Base-by-base conservation (phyloP, 92 coral and sea anemone species). In the Nematostella vectensis region DNA sequence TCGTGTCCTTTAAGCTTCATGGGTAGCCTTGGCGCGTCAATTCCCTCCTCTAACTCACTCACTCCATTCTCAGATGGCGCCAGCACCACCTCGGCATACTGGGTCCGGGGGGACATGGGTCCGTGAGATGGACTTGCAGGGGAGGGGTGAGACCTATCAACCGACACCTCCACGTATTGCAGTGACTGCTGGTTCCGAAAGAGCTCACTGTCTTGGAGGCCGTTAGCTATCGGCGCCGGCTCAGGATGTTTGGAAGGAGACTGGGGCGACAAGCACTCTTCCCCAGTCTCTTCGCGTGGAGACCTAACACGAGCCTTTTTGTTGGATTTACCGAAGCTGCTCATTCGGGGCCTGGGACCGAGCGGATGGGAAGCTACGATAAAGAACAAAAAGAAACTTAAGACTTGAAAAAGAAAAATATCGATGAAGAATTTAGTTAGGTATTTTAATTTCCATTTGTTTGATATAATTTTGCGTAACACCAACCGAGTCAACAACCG, bases 31-130 rank as follows among this genome's bases (percentile, higher is more conserved):
- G 94, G 94, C 2, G 67, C 50, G 4, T 65, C 40, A 6, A 33
- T 15, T 17, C 18, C 51, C 4, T 45, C 51, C 17, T 10, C 51
- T 17, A 9, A 11, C 23, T 45, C 51, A 4, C 55, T 48, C 8
- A 48, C 54, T 36, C 75, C 82, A 40, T 59, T 45, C 4, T 11
- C 51, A 11, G 11, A 9, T 6, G 88, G 51, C 18, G 51, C 88
- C 22, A 93, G 37, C 23, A 77, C 82, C 17, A 93, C 93, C 42
- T 87, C 99, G 0, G 88, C 88, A 50, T 93, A 93, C 11, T 82
- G 85, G 15, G 99, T 93, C 50, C 77, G 75, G 17, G 60, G 15
- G 65, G 56, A 48, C 13, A 24, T 43, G 4, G 63, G 30, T 50
- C 68, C 58, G 24, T 37, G 47, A 21, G 57, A 64, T 16, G 69